A percentile compares a stretch with the other conserved stretches of the same genome.
These are phyloP conservation scores for Polydrusus tereticollis DNA, from an alignment of 2,888 invertebrate genomes.

Conservation along the genomic window DNA sequence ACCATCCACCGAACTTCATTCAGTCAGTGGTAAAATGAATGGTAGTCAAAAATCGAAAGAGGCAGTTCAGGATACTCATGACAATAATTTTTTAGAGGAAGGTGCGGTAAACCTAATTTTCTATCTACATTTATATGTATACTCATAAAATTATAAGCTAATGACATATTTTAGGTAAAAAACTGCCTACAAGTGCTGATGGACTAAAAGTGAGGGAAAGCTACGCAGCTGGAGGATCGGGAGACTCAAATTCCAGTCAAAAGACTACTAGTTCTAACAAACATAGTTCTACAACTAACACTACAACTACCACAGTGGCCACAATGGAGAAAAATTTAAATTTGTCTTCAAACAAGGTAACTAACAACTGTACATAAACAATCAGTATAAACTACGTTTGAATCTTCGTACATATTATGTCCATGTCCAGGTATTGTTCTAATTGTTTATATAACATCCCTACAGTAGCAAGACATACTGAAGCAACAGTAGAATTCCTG, in stretches of 20 bases:
- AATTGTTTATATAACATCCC: too few species aligned
- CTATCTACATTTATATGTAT: too few species aligned
- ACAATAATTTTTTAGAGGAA: conserved; percentile 46
- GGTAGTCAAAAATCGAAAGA: conserved; percentile 38
- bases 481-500: too few species aligned
- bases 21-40: not conserved
- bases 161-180: conserved; percentile 49
- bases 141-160: not conserved
- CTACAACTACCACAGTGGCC: conserved; percentile 68
- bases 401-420: too few species aligned
- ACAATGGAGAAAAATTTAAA: conserved; percentile 55
- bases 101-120: too few species aligned
- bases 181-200: conserved; percentile 50
- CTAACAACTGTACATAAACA: not conserved
- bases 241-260: conserved; percentile 74
- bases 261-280: conserved; percentile 73
- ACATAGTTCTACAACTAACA: conserved; percentile 72
- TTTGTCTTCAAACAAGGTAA: conserved; percentile 39
- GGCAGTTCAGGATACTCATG: conserved; percentile 24
- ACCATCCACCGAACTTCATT: conserved; percentile 41
- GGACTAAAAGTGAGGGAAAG: conserved; percentile 59
- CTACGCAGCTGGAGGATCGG: conserved; percentile 64
- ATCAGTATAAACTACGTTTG: not conserved
- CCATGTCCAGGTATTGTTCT: too few species aligned
- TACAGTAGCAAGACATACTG: too few species aligned